Evolutionary conservation across 2,113 vertebrate genomes (phyloP), one percentile per base, ranked within the genome.

Genomic region (Atractosteus spatula): DNA sequence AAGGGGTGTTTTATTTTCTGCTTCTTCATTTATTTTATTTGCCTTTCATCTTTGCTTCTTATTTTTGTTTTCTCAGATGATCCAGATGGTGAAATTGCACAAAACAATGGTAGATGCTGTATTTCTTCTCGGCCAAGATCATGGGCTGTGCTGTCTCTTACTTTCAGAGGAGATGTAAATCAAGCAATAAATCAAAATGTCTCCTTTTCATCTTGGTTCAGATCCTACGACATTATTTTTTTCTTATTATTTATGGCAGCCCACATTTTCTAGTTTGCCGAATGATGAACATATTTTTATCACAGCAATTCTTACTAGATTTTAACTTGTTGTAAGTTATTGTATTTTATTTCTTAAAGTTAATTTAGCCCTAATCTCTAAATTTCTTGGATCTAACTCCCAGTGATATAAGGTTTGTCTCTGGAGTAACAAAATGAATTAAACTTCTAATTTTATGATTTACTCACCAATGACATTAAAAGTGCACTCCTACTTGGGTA

Each of bases 141-240:
- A 12, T 47, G 14, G 29, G 70, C 3, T 51, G 54, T 72, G 51
- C 13, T 45, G 67, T 41, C 43, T 41, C 41, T 51, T 55, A 51
- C 71, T 16, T 64, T 68, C n/a, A 12, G 73, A 69, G 66, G 66
- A 17, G 74, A 42, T 66, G 79, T 78, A 83, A 84, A 86, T 88
- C 86, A 81, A 74, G 80, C 82, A 76, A 82, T 88, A 87, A 85
- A 90, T 89, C 85, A 85, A 87, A 86, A 83, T 68, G 85, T 81
- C 80, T 78, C 66, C 72, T 61, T 79, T 71, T 62, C 79, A 84
- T 89, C 83, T 76, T 14, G 42, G 67, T 81, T 85, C 80, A 86
- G 81, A 91, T 89, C 87, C 82, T 82, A 83, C 84, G 86, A 87
- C 82, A 86, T 80, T 80, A 78, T 82, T 85, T 80, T 82, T 83